Conservation (phyloP, 2,113 vertebrate species). For the Condylura cristata region DNA sequence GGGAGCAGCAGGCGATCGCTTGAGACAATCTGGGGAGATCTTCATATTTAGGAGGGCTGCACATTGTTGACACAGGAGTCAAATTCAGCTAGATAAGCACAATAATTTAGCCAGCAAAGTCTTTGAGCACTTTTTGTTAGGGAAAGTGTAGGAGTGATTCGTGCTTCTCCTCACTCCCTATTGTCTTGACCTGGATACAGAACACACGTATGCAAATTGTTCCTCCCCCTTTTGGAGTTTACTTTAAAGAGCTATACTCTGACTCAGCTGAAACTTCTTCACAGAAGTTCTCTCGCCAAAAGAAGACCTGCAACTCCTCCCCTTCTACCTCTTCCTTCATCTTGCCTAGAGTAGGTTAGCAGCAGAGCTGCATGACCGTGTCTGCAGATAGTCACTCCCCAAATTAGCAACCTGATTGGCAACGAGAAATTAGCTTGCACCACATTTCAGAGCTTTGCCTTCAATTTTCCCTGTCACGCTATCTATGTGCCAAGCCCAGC, state of each 20-base stretch:
- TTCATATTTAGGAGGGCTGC: background rate
- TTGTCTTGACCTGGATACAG: background rate
- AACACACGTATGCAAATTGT: background rate
- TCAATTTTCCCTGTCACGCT: background rate
- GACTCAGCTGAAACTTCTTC: background rate
- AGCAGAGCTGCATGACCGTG: background rate
- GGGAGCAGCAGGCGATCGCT: background rate
- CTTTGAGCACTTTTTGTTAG: background rate
- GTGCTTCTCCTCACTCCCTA: background rate
- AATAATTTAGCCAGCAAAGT: background rate
- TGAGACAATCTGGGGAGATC: background rate
- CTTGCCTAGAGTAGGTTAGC: background rate
- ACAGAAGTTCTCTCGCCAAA: background rate
- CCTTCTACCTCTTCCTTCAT: background rate
- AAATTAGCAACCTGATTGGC: background rate
- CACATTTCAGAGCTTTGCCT: constrained; percentile 15
- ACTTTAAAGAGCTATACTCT: background rate
- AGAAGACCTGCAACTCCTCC: background rate
- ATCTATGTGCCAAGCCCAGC: background rate
- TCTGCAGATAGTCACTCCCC: background rate
- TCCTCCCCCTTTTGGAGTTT: background rate
- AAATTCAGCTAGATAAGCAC: background rate
- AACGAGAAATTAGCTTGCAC: background rate
- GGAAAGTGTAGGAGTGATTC: background rate
- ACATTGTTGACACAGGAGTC: background rate